phyloP scores from a whole-genome alignment of 2,888 invertebrate species.

The Cancer borealis region DNA sequence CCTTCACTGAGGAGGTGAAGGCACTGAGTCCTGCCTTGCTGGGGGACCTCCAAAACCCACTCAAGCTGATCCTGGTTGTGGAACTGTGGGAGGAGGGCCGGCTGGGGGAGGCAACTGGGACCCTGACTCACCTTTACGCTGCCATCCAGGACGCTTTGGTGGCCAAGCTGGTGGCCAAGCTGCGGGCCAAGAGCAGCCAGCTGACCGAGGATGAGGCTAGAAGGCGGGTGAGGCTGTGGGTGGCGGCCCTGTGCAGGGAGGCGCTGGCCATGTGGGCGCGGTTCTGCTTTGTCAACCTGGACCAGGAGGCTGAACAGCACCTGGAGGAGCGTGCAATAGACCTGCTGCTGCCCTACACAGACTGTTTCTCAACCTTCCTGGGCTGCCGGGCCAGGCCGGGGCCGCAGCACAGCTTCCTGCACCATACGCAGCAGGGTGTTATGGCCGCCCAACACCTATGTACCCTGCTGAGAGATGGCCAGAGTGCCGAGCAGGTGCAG shows the following conservation, averaged over 20 bases:
- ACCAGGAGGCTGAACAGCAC: neutral
- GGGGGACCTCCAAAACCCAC: constrained; percentile 51
- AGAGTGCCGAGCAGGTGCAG: neutral
- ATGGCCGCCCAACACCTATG: constrained; percentile 52
- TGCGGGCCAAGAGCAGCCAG: neutral
- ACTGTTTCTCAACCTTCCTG: constrained; percentile 65
- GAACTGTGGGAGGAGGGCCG: constrained; percentile 45
- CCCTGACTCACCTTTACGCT: constrained; percentile 46
- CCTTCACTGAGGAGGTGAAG: neutral
- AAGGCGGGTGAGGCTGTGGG: constrained; percentile 31
- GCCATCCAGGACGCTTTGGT: constrained; percentile 14
- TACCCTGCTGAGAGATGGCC: neutral
- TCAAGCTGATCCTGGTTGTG: constrained; percentile 56
- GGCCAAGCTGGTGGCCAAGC: constrained; percentile 5
- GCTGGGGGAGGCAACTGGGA: neutral
- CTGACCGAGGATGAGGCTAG: neutral
- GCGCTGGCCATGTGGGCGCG: constrained; percentile 45
- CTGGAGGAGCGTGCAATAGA: neutral
- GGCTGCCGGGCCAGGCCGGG: neutral
- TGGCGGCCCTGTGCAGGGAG: constrained; percentile 16
- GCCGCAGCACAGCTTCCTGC: constrained; percentile 49
- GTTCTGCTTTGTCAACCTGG: neutral
- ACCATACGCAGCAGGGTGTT: constrained; percentile 57
- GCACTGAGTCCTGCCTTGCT: neutral
- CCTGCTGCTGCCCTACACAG: constrained; percentile 14